A percentile compares a stretch with the other conserved stretches of the same genome.
Evolutionary conservation across 1,140 invertebrate species (phyloP).

Genomic region (Gonioctena quinquepunctata): DNA sequence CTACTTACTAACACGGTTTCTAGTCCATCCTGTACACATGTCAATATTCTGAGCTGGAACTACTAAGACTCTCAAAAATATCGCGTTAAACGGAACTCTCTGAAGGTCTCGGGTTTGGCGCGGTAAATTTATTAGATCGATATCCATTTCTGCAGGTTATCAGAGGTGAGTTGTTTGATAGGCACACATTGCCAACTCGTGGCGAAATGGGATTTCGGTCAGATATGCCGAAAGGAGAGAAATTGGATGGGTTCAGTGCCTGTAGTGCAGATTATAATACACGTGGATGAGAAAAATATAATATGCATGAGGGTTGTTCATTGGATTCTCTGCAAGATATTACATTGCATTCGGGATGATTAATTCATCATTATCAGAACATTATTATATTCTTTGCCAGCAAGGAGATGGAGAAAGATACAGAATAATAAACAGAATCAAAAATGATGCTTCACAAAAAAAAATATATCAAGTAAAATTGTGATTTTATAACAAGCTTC

Average conservation of each 20-base stretch:
- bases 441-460: too few relatives aligned
- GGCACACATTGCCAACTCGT: constrained; percentile 26
- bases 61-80: not conserved
- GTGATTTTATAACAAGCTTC: too few relatives aligned
- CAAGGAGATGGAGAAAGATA: too few relatives aligned
- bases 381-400: too few relatives aligned
- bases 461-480: too few relatives aligned
- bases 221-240: constrained; percentile 32
- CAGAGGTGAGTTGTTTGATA: constrained; percentile 34
- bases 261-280: too few relatives aligned
- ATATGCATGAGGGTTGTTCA: too few relatives aligned
- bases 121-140: constrained; percentile 20
- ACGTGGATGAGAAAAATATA: too few relatives aligned
- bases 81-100: not conserved
- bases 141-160: constrained; percentile 32
- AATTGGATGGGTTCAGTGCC: constrained; percentile 24
- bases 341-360: too few relatives aligned
- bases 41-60: not conserved
- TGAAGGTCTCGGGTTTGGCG: not conserved
- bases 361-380: too few relatives aligned
- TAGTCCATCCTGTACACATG: not conserved
- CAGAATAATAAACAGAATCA: too few relatives aligned
- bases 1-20: not conserved
- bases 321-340: too few relatives aligned
- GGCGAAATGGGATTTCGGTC: constrained; percentile 25